Conservation (phyloP, 37 sponge, comb jelly and placozoan species). For the Halisarca cf. caerulea region DNA sequence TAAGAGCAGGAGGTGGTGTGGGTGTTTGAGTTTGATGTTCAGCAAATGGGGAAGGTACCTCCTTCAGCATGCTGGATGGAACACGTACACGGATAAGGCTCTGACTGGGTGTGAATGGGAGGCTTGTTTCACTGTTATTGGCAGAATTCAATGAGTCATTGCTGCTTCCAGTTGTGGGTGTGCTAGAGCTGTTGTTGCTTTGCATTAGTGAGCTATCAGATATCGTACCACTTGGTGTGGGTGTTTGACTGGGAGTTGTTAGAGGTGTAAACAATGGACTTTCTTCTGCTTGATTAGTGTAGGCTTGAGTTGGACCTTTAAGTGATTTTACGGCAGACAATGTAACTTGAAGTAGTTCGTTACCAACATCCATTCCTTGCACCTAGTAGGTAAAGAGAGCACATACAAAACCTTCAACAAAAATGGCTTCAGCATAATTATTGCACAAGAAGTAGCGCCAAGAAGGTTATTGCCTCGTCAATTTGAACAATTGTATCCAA, state of each 20-base stretch:
- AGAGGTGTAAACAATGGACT: background rate
- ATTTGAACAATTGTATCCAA: too few species aligned
- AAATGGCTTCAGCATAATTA: too few species aligned
- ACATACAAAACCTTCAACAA: background rate
- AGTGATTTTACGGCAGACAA: slow-evolving; percentile 24
- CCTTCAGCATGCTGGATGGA: slow-evolving; percentile 18
- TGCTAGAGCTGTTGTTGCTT: too few species aligned
- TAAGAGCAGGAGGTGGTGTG: slow-evolving; percentile 31
- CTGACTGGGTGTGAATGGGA: background rate
- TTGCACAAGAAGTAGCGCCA: too few species aligned
- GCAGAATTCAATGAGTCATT: background rate
- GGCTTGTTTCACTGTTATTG: background rate
- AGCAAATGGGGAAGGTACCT: slow-evolving; percentile 24
- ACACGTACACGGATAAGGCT: background rate
- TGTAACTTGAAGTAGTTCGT: slow-evolving; percentile 27
- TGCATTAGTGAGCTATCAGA: background rate
- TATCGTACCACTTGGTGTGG: background rate
- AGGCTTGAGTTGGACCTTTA: background rate
- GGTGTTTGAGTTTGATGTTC: background rate
- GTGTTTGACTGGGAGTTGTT: background rate
- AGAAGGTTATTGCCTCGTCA: too few species aligned
- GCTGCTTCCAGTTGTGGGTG: background rate
- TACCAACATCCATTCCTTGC: background rate
- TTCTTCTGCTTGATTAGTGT: background rate
- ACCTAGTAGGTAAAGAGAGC: background rate